phyloP scores from a whole-genome alignment of 2,888 invertebrate genomes.

The Xestia rhomboidea region DNA sequence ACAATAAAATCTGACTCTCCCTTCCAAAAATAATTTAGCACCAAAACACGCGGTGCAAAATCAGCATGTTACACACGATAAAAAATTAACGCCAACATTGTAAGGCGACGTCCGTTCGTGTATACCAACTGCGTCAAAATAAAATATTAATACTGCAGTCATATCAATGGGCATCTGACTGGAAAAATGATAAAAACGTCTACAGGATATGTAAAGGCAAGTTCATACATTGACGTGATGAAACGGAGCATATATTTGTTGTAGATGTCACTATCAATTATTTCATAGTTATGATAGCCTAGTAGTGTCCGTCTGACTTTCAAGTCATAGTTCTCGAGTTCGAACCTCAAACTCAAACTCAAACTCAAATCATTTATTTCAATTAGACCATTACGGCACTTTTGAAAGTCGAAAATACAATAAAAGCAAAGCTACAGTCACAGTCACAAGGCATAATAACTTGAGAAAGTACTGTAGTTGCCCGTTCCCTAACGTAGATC shows the following conservation, averaged over 20 bases:
- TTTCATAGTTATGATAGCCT: background rate
- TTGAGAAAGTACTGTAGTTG: no score
- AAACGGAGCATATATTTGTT: background rate
- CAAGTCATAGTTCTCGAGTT: no score
- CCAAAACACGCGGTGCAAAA: slow-evolving; percentile 17
- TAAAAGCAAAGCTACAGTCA: no score
- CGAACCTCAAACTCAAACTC: no score
- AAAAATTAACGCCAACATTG: slow-evolving; percentile 51
- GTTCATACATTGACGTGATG: background rate
- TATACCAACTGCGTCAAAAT: slow-evolving; percentile 69
- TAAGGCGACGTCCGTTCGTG: slow-evolving; percentile 48
- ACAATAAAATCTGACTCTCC: background rate
- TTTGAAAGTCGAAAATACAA: no score
- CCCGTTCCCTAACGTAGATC: no score
- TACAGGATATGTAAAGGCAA: background rate
- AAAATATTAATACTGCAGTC: slow-evolving; percentile 71
- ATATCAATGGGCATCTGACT: slow-evolving; percentile 49
- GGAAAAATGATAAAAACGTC: slow-evolving; percentile 48
- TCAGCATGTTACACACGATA: slow-evolving; percentile 32
- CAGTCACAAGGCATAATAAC: no score
- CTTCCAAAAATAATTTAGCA: slow-evolving; percentile 15
- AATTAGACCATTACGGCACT: no score
- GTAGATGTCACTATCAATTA: background rate
- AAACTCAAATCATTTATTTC: no score
- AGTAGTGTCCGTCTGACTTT: no score